phyloP scores from a whole-genome alignment of 1,140 invertebrate genomes.

The Drosophila bocqueti region DNA sequence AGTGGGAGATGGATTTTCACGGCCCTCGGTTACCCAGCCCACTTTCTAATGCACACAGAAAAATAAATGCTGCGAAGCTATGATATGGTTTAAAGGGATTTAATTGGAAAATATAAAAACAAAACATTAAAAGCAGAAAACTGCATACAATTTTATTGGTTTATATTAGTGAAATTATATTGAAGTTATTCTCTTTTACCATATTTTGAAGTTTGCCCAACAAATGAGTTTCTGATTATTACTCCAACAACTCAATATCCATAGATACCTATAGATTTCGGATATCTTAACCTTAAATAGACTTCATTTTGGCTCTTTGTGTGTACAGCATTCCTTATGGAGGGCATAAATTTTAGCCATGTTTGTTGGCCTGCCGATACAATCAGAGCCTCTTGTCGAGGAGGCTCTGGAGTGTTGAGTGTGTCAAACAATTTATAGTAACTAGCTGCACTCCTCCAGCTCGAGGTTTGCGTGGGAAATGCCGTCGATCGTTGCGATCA shows the following conservation, averaged over 20 bases:
- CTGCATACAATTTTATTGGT: too few relatives aligned
- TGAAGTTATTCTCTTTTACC: too few relatives aligned
- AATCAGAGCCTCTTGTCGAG: constrained; percentile 38
- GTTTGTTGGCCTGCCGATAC: constrained; percentile 42
- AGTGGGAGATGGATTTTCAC: constrained; percentile 44
- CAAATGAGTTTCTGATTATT: background rate
- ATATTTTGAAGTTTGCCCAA: too few relatives aligned
- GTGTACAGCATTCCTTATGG: constrained; percentile 44
- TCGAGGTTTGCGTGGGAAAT: constrained; percentile 75
- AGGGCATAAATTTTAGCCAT: constrained; percentile 52
- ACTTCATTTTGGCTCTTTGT: constrained; percentile 4
- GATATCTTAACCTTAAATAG: background rate
- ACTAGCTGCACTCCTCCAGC: constrained; percentile 10
- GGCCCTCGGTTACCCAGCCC: background rate
- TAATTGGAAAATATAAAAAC: background rate
- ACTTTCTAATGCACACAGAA: constrained; percentile 31
- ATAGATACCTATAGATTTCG: too few relatives aligned
- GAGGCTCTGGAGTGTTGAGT: constrained; percentile 30
- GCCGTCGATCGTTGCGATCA: constrained; percentile 75
- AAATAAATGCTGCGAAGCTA: background rate
- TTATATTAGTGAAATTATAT: too few relatives aligned
- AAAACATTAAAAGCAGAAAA: too few relatives aligned
- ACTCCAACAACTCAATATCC: background rate
- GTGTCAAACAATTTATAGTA: constrained; percentile 49
- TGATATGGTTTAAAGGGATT: background rate